Conservation (phyloP, 2,113 vertebrate species). For the Struthidea cinerea region DNA sequence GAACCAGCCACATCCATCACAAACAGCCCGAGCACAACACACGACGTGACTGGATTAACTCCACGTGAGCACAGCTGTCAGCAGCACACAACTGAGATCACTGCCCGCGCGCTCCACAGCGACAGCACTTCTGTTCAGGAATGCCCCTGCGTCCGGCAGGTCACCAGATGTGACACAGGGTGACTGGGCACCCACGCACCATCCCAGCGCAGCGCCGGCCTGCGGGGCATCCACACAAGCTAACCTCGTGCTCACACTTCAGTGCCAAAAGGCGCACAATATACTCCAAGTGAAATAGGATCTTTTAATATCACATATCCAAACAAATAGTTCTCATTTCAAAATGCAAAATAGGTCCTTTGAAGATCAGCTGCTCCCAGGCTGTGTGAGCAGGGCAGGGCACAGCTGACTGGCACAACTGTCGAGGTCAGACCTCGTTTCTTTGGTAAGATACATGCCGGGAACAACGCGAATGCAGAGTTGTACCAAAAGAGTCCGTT, state of each 20-base stretch:
- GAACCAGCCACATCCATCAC: rapidly evolving
- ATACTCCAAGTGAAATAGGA: conserved; percentile 12
- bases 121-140: neutral
- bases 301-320: conserved; percentile 49
- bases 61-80: rapidly evolving
- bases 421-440: neutral
- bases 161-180: rapidly evolving
- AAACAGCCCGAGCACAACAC: rapidly evolving
- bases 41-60: rapidly evolving
- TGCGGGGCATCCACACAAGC: neutral
- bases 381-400: neutral
- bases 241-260: neutral
- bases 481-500: conserved; percentile 25
- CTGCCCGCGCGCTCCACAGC: rapidly evolving
- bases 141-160: rapidly evolving
- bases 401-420: conserved; percentile 6
- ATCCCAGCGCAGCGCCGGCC: rapidly evolving
- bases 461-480: neutral
- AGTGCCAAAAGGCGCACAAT: conserved; percentile 9
- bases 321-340: conserved; percentile 50
- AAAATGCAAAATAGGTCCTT: conserved; percentile 41
- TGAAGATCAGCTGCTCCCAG: conserved; percentile 2
- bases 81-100: neutral
- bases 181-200: rapidly evolving
- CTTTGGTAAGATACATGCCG: conserved; percentile 31